Evolutionary conservation across 1,140 invertebrate species (phyloP), one percentile per base, ranked within the genome.

Genomic region (Macrosteles quadrilineatus): DNA sequence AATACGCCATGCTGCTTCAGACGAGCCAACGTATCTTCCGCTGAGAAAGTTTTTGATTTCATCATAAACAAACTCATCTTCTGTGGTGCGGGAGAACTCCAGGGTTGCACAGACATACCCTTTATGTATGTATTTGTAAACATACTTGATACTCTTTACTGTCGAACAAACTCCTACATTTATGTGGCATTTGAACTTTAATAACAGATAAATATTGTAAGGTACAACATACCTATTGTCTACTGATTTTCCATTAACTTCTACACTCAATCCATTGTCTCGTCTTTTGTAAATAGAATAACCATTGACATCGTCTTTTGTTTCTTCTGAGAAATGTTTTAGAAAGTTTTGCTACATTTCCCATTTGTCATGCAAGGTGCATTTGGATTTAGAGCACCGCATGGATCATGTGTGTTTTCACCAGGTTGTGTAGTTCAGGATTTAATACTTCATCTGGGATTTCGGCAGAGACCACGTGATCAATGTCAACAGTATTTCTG

Each of bases 111-210:
- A 43, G n/a, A n/a, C n/a, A n/a, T n/a, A n/a, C n/a, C n/a, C n/a
- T n/a, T n/a, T n/a, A n/a, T n/a, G n/a, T n/a, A n/a, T n/a, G n/a
- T n/a, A n/a, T n/a, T n/a, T n/a, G 40, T 69, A 76, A 50, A 79
- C 40, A 71, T 80, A 80, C 65, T 80, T 80, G 14, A 76, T 70
- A 36, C 65, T 23, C 68, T 77, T 74, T 27, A 79, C 73, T 19
- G 73, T 73, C 47, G 72, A 36, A 67, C 76, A 79, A 70, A 73
- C 65, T 74, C 78, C 78, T 2, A 77, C 72, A 72, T 80, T 80
- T 4, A 80, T 80, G 64, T 80, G 79, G 32, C 30, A 36, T 57
- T 78, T 71, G 53, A 74, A 81, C 40, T 72, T 76, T 47, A 67
- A 31, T 1, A 66, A 57, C 40, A 80, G 55, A 67, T 72, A 69